Conservation (phyloP, 1,140 invertebrate species). For the Panulirus ornatus region DNA sequence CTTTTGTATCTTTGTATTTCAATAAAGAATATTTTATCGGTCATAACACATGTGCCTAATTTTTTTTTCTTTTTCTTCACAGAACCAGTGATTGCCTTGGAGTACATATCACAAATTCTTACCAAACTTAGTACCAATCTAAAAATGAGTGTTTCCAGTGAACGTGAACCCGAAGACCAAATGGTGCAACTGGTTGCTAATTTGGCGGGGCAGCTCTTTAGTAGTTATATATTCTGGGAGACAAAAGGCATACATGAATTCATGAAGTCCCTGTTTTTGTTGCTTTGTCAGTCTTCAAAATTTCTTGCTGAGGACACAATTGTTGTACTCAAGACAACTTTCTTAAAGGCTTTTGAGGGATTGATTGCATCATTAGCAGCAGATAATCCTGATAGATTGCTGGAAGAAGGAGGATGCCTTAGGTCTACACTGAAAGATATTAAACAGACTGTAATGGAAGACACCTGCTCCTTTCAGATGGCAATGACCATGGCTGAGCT, state of each 20-base stretch:
- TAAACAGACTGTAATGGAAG: slow-evolving; percentile 35
- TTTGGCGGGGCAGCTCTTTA: slow-evolving; percentile 36
- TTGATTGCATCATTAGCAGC: slow-evolving; percentile 12
- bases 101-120: slow-evolving; percentile 47
- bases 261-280: slow-evolving; percentile 43
- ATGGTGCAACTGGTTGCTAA: slow-evolving; percentile 32
- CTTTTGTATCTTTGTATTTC: too few species aligned
- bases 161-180: slow-evolving; percentile 28
- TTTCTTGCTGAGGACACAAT: slow-evolving; percentile 22
- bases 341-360: slow-evolving; percentile 47
- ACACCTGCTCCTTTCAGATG: slow-evolving; percentile 2
- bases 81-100: slow-evolving; percentile 44
- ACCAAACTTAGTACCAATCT: slow-evolving; percentile 45
- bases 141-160: slow-evolving; percentile 12
- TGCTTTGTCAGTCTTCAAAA: slow-evolving; percentile 47
- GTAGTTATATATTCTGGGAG: slow-evolving; percentile 49
- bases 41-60: too few species aligned
- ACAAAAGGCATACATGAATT: slow-evolving; percentile 55
- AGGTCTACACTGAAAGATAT: slow-evolving; percentile 45
- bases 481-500: slow-evolving; percentile 33
- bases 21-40: too few species aligned
- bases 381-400: slow-evolving; percentile 26
- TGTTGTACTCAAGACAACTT: slow-evolving; percentile 31
- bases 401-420: slow-evolving; percentile 48
- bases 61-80: neutral